These are phyloP conservation scores for Sminthurides bifidus DNA, from an alignment of 1,140 invertebrate genomes.

Conservation along the genomic window DNA sequence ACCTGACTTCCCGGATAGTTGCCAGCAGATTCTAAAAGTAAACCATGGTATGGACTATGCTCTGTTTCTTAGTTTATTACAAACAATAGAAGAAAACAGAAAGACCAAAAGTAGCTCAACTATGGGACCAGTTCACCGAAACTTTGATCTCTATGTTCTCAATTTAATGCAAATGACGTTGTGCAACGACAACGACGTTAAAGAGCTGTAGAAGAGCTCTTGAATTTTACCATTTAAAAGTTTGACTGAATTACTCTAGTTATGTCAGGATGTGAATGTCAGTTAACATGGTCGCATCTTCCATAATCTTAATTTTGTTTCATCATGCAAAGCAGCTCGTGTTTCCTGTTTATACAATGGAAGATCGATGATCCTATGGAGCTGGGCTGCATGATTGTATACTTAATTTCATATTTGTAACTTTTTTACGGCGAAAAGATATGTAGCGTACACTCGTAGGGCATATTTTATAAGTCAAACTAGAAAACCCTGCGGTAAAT, in stretches of 20 bases:
- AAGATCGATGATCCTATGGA: no score
- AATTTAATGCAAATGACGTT: not conserved
- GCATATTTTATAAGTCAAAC: no score
- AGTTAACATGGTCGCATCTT: not conserved
- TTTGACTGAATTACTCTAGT: not conserved
- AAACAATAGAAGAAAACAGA: constrained; percentile 2
- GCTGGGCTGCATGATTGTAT: no score
- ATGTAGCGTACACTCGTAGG: no score
- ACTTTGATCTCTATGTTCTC: constrained; percentile 11
- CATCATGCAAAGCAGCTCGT: not conserved
- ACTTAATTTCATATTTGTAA: no score
- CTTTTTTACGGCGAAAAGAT: no score
- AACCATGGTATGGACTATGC: constrained; percentile 68
- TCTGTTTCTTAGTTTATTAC: constrained; percentile 12
- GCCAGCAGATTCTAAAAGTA: constrained; percentile 66
- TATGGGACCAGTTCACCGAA: constrained; percentile 2
- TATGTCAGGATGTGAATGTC: not conserved
- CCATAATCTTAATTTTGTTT: not conserved
- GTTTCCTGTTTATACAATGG: no score
- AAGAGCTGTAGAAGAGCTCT: not conserved
- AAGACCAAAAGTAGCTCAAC: not conserved
- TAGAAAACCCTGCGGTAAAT: no score
- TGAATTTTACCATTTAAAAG: not conserved
- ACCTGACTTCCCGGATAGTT: constrained; percentile 57
- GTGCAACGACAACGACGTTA: constrained; percentile 2